phyloP scores from a whole-genome alignment of 2,797 vertebrate species.

The Percopsis omiscomaycus region DNA sequence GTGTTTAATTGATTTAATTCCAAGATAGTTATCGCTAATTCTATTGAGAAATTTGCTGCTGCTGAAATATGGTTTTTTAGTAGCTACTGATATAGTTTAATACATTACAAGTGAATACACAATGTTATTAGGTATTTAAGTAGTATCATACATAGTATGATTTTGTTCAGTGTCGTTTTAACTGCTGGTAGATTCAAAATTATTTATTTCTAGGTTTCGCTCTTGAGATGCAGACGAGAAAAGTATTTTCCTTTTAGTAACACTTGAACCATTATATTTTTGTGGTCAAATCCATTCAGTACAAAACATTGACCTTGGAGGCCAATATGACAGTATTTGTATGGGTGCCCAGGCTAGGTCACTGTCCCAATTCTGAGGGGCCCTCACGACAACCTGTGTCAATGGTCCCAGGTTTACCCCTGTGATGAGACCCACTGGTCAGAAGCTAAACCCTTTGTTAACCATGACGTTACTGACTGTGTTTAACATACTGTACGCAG shows the following conservation, averaged over 20 bases:
- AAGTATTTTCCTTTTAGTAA: too few relatives aligned
- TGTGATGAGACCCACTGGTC: neutral
- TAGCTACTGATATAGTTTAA: slow-evolving; percentile 11
- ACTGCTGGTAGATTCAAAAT: neutral
- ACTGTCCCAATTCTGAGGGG: neutral
- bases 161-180: neutral
- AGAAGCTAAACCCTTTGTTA: slow-evolving; percentile 5
- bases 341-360: too few relatives aligned
- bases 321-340: too few relatives aligned
- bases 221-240: too few relatives aligned
- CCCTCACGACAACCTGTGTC: neutral
- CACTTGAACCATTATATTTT: too few relatives aligned
- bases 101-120: slow-evolving; percentile 17
- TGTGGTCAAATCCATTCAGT: too few relatives aligned
- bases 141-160: neutral
- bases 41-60: slow-evolving; percentile 20
- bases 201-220: too few relatives aligned
- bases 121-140: neutral
- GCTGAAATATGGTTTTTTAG: neutral
- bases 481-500: slow-evolving; percentile 1
- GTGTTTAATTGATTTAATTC: too few relatives aligned
- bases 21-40: neutral
- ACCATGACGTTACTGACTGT: neutral
- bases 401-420: neutral
- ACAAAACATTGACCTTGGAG: too few relatives aligned